Conservation (phyloP, 2,113 vertebrate genomes). For the Murina feae region DNA sequence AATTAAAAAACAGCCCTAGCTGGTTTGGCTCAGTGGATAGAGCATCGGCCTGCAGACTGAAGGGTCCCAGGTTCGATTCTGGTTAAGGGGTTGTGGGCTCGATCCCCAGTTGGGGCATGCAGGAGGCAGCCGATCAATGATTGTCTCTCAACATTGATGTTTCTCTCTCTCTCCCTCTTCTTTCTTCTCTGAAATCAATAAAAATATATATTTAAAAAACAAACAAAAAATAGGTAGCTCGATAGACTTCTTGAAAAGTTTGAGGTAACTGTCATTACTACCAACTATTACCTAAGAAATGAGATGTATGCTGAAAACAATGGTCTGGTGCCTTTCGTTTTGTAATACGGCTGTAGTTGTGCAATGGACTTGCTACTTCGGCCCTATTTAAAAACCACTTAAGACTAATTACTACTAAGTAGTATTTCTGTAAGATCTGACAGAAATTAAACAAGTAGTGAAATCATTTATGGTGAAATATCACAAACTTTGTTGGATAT, state of each 20-base stretch:
- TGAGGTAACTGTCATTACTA: neutral
- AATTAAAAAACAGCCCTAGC: neutral
- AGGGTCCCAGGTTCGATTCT: too few relatives aligned
- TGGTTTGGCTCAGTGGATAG: too few relatives aligned
- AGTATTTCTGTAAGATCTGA: neutral
- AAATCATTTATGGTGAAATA: neutral
- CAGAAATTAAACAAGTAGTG: constrained; percentile 25
- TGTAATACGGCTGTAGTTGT: constrained; percentile 7
- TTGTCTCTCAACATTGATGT: too few relatives aligned
- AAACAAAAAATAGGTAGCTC: neutral
- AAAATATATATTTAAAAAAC: too few relatives aligned
- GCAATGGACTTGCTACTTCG: neutral
- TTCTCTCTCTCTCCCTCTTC: too few relatives aligned
- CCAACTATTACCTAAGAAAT: neutral
- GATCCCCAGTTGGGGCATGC: too few relatives aligned
- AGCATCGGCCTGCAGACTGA: too few relatives aligned
- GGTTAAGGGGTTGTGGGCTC: too few relatives aligned
- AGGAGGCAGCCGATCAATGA: too few relatives aligned
- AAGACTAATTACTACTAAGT: neutral
- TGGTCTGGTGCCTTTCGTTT: neutral
- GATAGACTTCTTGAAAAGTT: constrained; percentile 32
- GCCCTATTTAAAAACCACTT: neutral
- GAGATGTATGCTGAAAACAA: neutral
- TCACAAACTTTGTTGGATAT: neutral
- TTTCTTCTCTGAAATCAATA: too few relatives aligned